These are phyloP conservation scores for Umimayanthus chanpuru DNA, from an alignment of 92 coral and sea anemone species.

Conservation along the genomic window DNA sequence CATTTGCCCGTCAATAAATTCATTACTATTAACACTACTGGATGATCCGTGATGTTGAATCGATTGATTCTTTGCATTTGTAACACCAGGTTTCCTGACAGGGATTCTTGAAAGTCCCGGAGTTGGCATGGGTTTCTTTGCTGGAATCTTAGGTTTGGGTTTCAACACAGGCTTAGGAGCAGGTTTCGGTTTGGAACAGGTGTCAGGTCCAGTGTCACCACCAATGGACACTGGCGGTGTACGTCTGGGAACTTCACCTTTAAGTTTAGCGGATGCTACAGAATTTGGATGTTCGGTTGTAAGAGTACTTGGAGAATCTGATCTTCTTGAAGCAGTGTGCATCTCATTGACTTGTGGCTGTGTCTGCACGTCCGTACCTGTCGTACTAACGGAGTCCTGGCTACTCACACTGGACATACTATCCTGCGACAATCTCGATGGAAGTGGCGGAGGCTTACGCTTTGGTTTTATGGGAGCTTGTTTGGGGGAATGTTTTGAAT, in stretches of 20 bases:
- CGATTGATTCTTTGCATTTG: background rate
- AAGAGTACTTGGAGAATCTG: background rate
- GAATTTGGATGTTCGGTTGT: constrained; percentile 7
- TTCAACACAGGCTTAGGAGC: constrained; percentile 60
- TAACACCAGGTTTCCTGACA: background rate
- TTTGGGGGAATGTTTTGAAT: constrained; percentile 17
- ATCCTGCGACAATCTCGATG: constrained; percentile 29
- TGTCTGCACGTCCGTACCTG: constrained; percentile 23
- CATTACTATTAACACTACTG: constrained; percentile 35
- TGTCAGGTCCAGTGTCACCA: background rate
- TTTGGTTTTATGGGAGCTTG: constrained; percentile 41
- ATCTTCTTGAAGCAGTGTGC: background rate
- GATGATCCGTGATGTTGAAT: constrained; percentile 13
- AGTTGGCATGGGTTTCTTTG: constrained; percentile 47
- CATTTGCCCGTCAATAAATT: constrained; percentile 3
- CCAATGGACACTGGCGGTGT: background rate
- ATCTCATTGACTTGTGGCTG: constrained; percentile 5
- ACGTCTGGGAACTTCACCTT: background rate
- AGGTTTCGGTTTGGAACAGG: constrained; percentile 9
- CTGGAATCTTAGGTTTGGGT: constrained; percentile 81
- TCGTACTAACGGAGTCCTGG: constrained; percentile 33
- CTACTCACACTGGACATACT: constrained; percentile 31
- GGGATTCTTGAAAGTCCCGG: constrained; percentile 16
- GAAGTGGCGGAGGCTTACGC: constrained; percentile 35
- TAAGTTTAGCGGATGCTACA: background rate